phyloP scores from a whole-genome alignment of 2,797 vertebrate species.

The Tokudaia tokunoshimensis region DNA sequence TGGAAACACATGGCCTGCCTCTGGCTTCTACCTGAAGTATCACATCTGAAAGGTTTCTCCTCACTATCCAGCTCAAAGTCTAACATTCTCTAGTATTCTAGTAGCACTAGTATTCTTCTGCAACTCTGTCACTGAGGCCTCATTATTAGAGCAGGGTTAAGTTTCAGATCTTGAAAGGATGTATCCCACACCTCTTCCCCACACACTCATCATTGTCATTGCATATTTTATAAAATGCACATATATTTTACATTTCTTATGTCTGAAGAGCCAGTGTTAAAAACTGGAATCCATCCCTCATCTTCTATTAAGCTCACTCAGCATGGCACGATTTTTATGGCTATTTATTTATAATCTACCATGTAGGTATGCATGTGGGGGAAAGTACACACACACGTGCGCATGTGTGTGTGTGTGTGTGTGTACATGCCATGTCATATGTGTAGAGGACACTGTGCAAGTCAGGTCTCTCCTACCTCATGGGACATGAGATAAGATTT shows the following conservation, averaged over 20 bases:
- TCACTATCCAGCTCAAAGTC: slow-evolving; percentile 10
- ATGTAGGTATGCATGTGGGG: background rate
- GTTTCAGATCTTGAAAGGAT: slow-evolving; percentile 12
- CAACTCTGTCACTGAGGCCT: background rate
- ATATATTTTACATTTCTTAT: background rate
- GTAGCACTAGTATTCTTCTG: background rate
- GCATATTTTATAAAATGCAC: background rate
- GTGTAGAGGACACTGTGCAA: background rate
- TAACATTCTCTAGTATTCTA: background rate
- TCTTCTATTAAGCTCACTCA: slow-evolving; percentile 29
- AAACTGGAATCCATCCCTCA: background rate
- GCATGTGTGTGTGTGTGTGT: background rate
- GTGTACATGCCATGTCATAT: background rate
- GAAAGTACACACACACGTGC: background rate
- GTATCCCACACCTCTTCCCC: background rate
- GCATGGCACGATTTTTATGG: background rate
- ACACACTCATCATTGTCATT: background rate
- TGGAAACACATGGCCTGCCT: background rate
- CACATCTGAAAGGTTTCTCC: background rate
- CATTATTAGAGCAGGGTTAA: slow-evolving; percentile 34
- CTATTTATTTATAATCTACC: background rate
- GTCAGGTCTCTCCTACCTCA: too few species aligned
- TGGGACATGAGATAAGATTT: background rate
- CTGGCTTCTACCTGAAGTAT: slow-evolving; percentile 5
- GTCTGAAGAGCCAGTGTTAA: background rate